Conservation (phyloP, 2,888 invertebrate genomes). For the Zygogramma bicolorata region DNA sequence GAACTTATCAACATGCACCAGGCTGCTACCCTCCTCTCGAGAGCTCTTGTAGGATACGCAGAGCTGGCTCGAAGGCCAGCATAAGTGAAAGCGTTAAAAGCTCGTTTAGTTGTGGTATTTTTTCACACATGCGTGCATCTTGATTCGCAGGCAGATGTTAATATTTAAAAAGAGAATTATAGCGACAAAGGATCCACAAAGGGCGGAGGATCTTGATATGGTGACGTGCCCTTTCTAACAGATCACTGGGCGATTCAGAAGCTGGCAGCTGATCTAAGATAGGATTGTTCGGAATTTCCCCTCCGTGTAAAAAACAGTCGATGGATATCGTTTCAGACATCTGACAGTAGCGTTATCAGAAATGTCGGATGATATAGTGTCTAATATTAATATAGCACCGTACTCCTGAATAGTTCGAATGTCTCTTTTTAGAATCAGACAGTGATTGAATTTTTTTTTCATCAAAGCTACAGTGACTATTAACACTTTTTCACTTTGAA, state of each 20-base stretch:
- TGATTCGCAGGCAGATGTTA: constrained; percentile 55
- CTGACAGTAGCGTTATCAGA: neutral
- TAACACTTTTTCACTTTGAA: no score
- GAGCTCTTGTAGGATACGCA: neutral
- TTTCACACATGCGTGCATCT: constrained; percentile 47
- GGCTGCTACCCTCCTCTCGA: neutral
- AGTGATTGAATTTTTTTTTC: no score
- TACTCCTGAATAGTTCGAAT: no score
- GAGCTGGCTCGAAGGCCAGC: neutral
- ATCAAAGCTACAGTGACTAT: no score
- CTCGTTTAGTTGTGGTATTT: constrained; percentile 36
- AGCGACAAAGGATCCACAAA: constrained; percentile 52
- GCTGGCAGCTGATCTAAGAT: constrained; percentile 41
- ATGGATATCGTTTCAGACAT: neutral
- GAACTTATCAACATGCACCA: constrained; percentile 11
- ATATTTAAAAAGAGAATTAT: constrained; percentile 58
- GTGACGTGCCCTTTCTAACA: constrained; percentile 43
- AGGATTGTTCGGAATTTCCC: constrained; percentile 33
- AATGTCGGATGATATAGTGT: neutral
- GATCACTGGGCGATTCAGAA: constrained; percentile 39
- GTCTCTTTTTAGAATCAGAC: no score
- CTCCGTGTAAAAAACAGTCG: neutral
- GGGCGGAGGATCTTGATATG: constrained; percentile 52
- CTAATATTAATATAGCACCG: neutral
- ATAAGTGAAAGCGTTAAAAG: neutral